Percentiles rank a stretch among this genome's conserved stretches.
Conservation (phyloP, 2,113 vertebrate genomes). For the Myotis brandtii region DNA sequence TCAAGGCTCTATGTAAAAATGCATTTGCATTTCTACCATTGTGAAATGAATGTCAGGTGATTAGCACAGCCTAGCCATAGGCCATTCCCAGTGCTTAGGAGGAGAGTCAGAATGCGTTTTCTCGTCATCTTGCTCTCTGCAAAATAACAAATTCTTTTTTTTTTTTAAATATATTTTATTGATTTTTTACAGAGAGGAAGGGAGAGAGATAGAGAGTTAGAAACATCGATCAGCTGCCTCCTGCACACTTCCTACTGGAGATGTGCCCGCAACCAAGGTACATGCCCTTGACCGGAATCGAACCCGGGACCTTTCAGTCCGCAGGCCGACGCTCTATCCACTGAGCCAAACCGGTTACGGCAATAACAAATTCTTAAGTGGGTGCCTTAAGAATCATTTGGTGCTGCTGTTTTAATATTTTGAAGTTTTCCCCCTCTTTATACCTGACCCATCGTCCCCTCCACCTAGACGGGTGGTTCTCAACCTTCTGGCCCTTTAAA, state of each 20-base stretch:
- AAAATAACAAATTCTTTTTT: constrained; percentile 38
- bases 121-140: neutral
- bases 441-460: neutral
- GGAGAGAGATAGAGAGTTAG: too few species aligned
- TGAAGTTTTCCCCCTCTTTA: neutral
- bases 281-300: too few species aligned
- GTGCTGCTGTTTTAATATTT: neutral
- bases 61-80: neutral
- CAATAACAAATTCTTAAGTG: neutral
- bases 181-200: too few species aligned
- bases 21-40: constrained; percentile 18
- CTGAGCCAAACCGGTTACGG: too few species aligned
- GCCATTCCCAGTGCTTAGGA: neutral
- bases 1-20: constrained; percentile 59
- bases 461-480: too few species aligned
- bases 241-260: too few species aligned
- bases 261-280: too few species aligned
- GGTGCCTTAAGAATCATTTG: neutral
- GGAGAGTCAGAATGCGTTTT: neutral
- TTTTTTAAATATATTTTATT: too few species aligned
- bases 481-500: too few species aligned
- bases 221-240: too few species aligned
- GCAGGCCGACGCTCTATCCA: too few species aligned
- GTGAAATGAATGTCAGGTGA: constrained; percentile 41
- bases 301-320: too few species aligned